These are phyloP conservation scores for Nemurella pictetii DNA, from an alignment of 2,888 invertebrate species.

Conservation along the genomic window DNA sequence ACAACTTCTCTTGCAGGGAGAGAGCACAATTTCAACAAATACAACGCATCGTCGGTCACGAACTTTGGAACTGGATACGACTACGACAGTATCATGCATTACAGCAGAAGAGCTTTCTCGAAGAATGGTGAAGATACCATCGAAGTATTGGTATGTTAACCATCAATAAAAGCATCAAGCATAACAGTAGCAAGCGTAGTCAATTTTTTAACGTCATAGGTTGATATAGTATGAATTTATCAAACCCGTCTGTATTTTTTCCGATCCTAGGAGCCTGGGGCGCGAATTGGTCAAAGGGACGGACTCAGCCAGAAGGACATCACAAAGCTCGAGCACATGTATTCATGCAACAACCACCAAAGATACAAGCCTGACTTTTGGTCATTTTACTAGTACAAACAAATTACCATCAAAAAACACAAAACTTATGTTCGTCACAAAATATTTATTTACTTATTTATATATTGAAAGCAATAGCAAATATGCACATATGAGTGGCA, in stretches of 20 bases:
- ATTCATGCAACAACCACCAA: constrained; percentile 40
- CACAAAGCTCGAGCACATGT: constrained; percentile 32
- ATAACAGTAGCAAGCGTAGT: too few species aligned
- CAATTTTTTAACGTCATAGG: too few species aligned
- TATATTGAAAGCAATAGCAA: not conserved
- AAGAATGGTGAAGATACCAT: constrained; percentile 55
- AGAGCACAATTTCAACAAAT: constrained; percentile 56
- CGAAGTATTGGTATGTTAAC: constrained; percentile 49
- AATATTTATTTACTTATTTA: not conserved
- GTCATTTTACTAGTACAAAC: constrained; percentile 39
- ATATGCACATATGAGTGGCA: not conserved
- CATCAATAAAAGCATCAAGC: too few species aligned
- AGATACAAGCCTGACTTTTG: constrained; percentile 49
- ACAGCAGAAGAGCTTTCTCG: constrained; percentile 56
- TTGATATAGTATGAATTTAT: too few species aligned
- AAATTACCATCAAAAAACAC: not conserved
- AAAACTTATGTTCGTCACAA: not conserved
- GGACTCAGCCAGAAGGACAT: constrained; percentile 36
- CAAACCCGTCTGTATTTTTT: too few species aligned
- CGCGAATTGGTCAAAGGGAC: constrained; percentile 32
- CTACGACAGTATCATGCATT: constrained; percentile 59
- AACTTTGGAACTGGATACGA: constrained; percentile 56
- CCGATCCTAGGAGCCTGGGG: constrained; percentile 32
- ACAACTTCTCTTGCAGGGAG: too few species aligned
- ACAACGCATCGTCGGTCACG: constrained; percentile 51